A percentile compares a stretch with the other conserved stretches of the same genome.
These are phyloP conservation scores for Ctenicera cuprea DNA, from an alignment of 2,888 invertebrate genomes.

Conservation along the genomic window DNA sequence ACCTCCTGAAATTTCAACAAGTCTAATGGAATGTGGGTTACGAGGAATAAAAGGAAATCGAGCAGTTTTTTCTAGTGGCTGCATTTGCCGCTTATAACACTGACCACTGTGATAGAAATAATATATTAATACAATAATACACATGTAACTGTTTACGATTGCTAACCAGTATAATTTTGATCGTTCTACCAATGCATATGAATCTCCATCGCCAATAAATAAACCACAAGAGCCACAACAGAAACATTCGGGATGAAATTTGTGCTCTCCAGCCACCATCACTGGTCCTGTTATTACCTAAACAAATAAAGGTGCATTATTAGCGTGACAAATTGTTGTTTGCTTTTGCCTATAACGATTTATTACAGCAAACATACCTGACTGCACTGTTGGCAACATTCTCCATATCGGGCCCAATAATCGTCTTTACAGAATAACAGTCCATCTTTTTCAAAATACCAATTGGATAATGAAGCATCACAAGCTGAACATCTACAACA, in stretches of 20 bases:
- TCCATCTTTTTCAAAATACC: constrained; percentile 96
- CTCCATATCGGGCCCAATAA: constrained; percentile 91
- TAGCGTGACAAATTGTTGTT: no score
- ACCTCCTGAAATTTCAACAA: constrained; percentile 86
- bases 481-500: constrained; percentile 90
- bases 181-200: constrained; percentile 93
- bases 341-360: not conserved
- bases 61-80: constrained; percentile 76
- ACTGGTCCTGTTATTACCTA: constrained; percentile 88
- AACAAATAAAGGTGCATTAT: not conserved
- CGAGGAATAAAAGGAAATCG: constrained; percentile 71
- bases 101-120: constrained; percentile 76
- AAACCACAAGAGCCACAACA: constrained; percentile 87
- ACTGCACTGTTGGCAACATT: constrained; percentile 92
- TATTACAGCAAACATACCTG: constrained; percentile 75
- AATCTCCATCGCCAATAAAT: constrained; percentile 94
- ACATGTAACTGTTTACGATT: not conserved
- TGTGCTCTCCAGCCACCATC: constrained; percentile 96
- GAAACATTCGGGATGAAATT: constrained; percentile 97
- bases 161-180: constrained; percentile 89
- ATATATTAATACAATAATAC: constrained; percentile 1
- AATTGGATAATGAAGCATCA: constrained; percentile 87
- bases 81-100: constrained; percentile 86
- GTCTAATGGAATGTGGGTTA: constrained; percentile 88
- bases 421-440: constrained; percentile 91